Evolutionary conservation across 2,113 vertebrate genomes (phyloP).

Genomic region (Ceyx melanurus): DNA sequence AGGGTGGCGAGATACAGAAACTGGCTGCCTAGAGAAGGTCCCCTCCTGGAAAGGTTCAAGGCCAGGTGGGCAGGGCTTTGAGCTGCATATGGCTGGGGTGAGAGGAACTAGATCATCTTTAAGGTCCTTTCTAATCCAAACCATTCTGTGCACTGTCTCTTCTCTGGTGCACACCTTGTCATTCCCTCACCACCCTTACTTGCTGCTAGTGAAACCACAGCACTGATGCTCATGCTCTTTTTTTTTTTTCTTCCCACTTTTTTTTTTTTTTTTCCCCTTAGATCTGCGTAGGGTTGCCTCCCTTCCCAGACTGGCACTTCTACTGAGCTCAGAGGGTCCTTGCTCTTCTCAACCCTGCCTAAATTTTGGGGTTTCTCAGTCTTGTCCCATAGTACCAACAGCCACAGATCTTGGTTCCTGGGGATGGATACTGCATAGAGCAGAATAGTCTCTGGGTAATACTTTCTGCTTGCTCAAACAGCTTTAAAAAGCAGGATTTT

Average conservation of each 20-base stretch:
- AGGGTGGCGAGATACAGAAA: background rate
- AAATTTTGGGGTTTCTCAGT: background rate
- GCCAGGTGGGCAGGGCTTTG: background rate
- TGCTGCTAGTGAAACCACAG: background rate
- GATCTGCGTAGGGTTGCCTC: background rate
- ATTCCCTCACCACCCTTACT: background rate
- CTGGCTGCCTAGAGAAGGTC: background rate
- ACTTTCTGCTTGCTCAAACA: background rate
- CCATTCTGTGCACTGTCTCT: background rate
- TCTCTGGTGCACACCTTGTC: background rate
- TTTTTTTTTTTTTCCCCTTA: background rate
- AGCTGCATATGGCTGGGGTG: background rate
- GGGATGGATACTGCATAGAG: background rate
- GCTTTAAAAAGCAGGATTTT: background rate
- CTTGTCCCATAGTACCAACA: accelerated
- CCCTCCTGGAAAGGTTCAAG: background rate
- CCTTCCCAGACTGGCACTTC: background rate
- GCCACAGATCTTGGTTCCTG: background rate
- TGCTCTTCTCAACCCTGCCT: background rate
- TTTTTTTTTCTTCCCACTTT: background rate
- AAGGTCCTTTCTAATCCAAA: no score
- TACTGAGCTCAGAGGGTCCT: background rate
- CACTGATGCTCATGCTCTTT: accelerated
- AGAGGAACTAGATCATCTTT: no score
- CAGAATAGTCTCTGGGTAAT: background rate